Evolutionary conservation across 2,113 vertebrate species (phyloP).

Genomic region (Apodemus speciosus): DNA sequence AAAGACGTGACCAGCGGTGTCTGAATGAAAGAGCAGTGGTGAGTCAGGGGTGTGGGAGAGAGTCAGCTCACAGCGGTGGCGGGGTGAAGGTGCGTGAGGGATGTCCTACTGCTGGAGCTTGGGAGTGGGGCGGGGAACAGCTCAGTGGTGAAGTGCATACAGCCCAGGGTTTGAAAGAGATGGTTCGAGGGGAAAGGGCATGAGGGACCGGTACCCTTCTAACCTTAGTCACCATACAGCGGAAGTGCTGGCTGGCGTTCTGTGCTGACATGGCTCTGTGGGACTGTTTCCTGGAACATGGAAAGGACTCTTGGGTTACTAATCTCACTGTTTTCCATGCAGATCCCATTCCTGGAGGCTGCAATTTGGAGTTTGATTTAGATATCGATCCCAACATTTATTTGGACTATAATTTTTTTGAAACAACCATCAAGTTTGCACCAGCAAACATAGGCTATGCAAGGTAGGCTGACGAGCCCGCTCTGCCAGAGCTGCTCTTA

Average conservation of each 20-base stretch:
- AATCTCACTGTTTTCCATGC: slow-evolving; percentile 53
- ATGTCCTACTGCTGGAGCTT: background rate
- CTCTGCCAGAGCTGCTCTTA: background rate
- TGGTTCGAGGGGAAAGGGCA: background rate
- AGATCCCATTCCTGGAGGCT: slow-evolving; percentile 97
- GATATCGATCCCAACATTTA: slow-evolving; percentile 94
- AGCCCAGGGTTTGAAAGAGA: no score
- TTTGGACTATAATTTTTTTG: slow-evolving; percentile 91
- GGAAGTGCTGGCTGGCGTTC: slow-evolving; percentile 5
- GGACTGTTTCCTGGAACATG: background rate
- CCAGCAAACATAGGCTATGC: slow-evolving; percentile 92
- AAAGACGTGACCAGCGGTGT: background rate
- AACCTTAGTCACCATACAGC: background rate
- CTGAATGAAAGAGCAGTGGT: background rate
- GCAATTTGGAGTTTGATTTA: slow-evolving; percentile 92
- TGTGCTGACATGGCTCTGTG: background rate
- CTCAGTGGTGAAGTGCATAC: background rate
- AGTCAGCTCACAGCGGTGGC: background rate
- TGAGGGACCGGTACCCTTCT: background rate
- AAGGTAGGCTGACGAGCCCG: slow-evolving; percentile 84
- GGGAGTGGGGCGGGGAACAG: background rate
- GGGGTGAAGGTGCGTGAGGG: background rate
- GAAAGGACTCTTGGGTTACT: background rate
- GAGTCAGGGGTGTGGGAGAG: background rate
- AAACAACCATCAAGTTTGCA: slow-evolving; percentile 91